These are phyloP conservation scores for Triplophysa yarkandensis DNA, from an alignment of 2,797 vertebrate genomes.

Conservation along the genomic window DNA sequence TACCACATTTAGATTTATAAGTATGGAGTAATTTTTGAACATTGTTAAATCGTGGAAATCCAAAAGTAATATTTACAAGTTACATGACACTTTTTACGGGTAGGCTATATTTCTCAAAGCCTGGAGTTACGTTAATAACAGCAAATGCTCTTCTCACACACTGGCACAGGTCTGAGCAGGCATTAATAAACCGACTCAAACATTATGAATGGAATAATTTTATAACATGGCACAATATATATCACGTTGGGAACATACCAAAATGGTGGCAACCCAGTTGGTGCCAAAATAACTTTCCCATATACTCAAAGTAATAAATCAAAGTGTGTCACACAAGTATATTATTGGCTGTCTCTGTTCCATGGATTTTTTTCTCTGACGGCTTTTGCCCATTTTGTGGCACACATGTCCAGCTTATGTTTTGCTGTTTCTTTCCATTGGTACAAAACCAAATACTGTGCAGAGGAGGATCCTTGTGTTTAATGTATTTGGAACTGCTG, in stretches of 20 bases:
- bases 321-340: slow-evolving; percentile 6
- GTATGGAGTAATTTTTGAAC: neutral
- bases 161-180: neutral
- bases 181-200: neutral
- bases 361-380: slow-evolving; percentile 25
- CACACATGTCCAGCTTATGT: slow-evolving; percentile 7
- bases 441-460: neutral
- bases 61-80: slow-evolving; percentile 5
- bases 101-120: neutral
- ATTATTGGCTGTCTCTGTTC: neutral
- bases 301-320: neutral
- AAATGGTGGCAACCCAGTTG: neutral
- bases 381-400: slow-evolving; percentile 13
- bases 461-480: neutral
- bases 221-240: neutral
- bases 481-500: neutral
- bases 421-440: neutral
- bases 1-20: slow-evolving; percentile 14
- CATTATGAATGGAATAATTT: slow-evolving; percentile 11
- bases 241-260: neutral
- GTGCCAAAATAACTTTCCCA: neutral
- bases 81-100: slow-evolving; percentile 23
- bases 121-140: neutral
- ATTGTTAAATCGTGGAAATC: slow-evolving; percentile 16
- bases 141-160: neutral